Conservation (phyloP, 1,140 invertebrate genomes). For the Ylistrum balloti region DNA sequence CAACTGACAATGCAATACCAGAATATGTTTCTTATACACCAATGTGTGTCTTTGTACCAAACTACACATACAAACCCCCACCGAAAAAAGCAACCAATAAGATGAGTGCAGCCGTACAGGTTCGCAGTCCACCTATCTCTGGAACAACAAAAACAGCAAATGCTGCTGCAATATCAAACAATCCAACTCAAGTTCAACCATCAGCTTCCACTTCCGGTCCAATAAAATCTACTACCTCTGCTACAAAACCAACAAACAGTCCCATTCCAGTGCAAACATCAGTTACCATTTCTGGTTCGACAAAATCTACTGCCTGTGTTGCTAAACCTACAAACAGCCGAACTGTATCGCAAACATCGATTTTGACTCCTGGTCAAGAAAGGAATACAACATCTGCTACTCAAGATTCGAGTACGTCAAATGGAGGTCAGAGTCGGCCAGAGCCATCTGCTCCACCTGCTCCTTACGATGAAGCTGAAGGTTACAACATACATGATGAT, state of each 20-base stretch:
- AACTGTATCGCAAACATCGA: background rate
- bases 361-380: background rate
- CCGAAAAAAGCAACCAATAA: background rate
- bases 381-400: background rate
- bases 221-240: background rate
- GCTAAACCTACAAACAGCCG: background rate
- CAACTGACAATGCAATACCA: slow-evolving; percentile 23
- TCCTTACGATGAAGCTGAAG: background rate
- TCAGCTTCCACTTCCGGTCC: background rate
- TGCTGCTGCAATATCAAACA: background rate
- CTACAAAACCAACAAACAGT: background rate
- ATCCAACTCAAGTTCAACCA: background rate
- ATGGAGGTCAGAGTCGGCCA: background rate
- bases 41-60: slow-evolving; percentile 52
- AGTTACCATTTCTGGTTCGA: background rate
- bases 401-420: background rate
- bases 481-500: background rate
- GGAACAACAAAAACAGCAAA: background rate
- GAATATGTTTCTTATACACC: slow-evolving; percentile 46
- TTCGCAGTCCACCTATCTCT: background rate
- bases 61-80: slow-evolving; percentile 32
- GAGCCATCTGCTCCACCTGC: background rate
- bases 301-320: background rate
- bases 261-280: background rate
- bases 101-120: background rate